These are phyloP conservation scores for Cephus nigrinus DNA, from an alignment of 2,888 invertebrate species.

Conservation along the genomic window DNA sequence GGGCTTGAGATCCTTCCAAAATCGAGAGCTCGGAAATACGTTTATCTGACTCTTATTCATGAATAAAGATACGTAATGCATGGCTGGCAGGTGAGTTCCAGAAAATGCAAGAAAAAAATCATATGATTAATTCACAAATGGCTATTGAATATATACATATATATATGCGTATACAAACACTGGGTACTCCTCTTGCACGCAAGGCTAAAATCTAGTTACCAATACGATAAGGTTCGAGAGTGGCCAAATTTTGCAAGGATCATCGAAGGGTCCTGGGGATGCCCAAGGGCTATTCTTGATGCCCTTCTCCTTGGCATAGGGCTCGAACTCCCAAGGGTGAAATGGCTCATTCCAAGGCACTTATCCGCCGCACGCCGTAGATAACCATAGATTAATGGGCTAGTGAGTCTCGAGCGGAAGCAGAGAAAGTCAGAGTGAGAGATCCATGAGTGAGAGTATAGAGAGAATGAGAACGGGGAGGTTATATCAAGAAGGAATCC, in stretches of 20 bases:
- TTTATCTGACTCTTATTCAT: no score
- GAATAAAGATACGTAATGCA: no score
- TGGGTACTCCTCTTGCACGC: no score
- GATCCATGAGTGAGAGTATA: slow-evolving; percentile 41
- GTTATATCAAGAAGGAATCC: slow-evolving; percentile 15
- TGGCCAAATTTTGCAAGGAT: slow-evolving; percentile 52
- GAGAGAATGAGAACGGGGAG: slow-evolving; percentile 32
- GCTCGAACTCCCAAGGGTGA: slow-evolving; percentile 64
- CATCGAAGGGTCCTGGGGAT: slow-evolving; percentile 48
- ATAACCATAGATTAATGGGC: slow-evolving; percentile 67
- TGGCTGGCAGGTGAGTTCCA: no score
- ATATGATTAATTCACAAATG: no score
- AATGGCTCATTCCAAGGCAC: slow-evolving; percentile 66
- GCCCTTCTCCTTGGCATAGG: slow-evolving; percentile 25
- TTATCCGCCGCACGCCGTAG: slow-evolving; percentile 64
- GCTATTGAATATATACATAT: no score
- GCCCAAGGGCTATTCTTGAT: slow-evolving; percentile 55
- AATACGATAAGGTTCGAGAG: slow-evolving; percentile 2
- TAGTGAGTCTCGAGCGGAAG: slow-evolving; percentile 49
- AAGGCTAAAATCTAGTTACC: no score
- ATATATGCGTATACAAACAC: no score
- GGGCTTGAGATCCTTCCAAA: neutral
- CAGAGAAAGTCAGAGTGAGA: slow-evolving; percentile 31
- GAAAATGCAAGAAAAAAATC: no score
- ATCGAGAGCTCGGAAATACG: neutral